Evolutionary conservation across 2,888 invertebrate genomes (phyloP), one percentile per base, ranked within the genome.

Genomic region (Resseliella maxima): DNA sequence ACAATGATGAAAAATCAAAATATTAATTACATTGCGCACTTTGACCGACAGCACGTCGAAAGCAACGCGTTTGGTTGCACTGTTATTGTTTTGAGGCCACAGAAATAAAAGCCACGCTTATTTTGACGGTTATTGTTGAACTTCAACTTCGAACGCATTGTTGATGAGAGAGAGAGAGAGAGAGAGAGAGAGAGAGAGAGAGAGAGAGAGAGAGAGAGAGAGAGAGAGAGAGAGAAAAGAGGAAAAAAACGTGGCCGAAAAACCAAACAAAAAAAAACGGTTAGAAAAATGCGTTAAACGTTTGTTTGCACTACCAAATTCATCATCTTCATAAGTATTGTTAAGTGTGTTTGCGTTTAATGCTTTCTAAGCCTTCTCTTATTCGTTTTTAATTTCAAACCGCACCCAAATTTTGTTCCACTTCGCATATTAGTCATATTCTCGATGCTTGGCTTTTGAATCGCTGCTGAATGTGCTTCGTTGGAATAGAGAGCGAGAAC

Each of bases 381-480:
- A n/a, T 18, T 83, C 38, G 18, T 38, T 83, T 31, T n/a, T 10
- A 10, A 38, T 59, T 27, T 36, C 18, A 35, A 83, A 83, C 83
- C 83, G 83, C 83, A 83, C 83, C 83, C 83, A 83, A 83, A 83
- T 83, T 83, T 83, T 83, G 83, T 83, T 38, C 83, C 83, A 83
- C 83, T 83, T 83, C 83, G 38, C 83, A 38, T 38, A 83, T 83
- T 38, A 38, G 24, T 38, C 83, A 38, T 38, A 27, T 27, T 83
- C 36, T 35, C 72, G 83, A 83, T 83, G 83, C 83, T 83, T 38
- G 83, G n/a, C n/a, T n/a, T n/a, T 24, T 83, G 72, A 15, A 72
- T 72, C 31, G 27, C 24, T 27, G 59, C 59, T 31, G 72, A 72
- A 72, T 72, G 35, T 72, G 72, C 18, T 12, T 6, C 18, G 6